Conservation (phyloP, 2,888 invertebrate species). For the Melanostoma scalare region DNA sequence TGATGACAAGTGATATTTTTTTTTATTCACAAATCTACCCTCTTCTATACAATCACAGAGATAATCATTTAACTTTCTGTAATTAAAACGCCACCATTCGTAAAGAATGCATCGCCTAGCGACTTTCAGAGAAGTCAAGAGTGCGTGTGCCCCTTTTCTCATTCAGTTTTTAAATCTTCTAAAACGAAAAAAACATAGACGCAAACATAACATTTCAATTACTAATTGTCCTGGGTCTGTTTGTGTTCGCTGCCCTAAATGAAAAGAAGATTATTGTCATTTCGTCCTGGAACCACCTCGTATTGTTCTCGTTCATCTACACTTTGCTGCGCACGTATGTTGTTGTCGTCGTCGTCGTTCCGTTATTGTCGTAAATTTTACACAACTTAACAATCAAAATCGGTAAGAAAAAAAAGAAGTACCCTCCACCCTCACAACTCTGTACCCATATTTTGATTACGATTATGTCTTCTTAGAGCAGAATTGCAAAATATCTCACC, state of each 20-base stretch:
- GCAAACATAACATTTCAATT: constrained; percentile 69
- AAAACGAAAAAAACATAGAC: constrained; percentile 11
- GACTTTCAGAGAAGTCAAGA: constrained; percentile 62
- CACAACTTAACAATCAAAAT: constrained; percentile 63
- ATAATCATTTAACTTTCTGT: constrained; percentile 71
- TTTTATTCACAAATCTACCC: neutral
- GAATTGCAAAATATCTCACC: neutral
- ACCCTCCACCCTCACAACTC: constrained; percentile 17
- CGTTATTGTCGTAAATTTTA: constrained; percentile 53
- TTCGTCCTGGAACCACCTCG: constrained; percentile 40
- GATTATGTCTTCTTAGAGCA: constrained; percentile 48
- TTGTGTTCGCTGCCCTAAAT: constrained; percentile 24
- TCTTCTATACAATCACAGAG: constrained; percentile 33
- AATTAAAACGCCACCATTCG: constrained; percentile 72
- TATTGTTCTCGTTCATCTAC: constrained; percentile 61
- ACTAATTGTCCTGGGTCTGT: constrained; percentile 65
- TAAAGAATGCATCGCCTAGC: constrained; percentile 40
- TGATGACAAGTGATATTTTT: constrained; percentile 63
- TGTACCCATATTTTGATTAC: constrained; percentile 55
- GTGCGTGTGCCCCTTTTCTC: constrained; percentile 64
- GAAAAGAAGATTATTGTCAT: constrained; percentile 51
- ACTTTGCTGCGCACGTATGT: constrained; percentile 69
- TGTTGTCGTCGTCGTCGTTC: constrained; percentile 25
- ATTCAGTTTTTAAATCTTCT: constrained; percentile 13
- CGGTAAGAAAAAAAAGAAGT: constrained; percentile 47